Percentiles rank a stretch among this genome's conserved stretches.
These are phyloP conservation scores for Lasiommata megera DNA, from an alignment of 2,888 invertebrate species.

Conservation along the genomic window DNA sequence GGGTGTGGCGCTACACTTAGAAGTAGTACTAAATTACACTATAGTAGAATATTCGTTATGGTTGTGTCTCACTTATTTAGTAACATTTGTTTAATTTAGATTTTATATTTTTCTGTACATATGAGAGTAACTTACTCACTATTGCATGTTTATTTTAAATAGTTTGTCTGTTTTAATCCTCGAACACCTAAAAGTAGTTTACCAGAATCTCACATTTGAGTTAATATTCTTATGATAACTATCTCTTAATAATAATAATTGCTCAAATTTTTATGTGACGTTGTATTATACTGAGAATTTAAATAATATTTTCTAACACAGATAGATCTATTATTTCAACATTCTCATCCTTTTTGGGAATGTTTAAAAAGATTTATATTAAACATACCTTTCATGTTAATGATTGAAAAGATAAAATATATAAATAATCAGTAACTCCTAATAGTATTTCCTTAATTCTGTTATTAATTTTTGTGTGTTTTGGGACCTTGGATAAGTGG, in stretches of 20 bases:
- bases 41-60: constrained; percentile 8
- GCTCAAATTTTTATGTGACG: constrained; percentile 5
- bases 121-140: background rate
- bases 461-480: constrained; percentile 1
- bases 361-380: background rate
- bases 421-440: constrained; percentile 1
- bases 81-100: background rate
- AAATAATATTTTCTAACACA: constrained; percentile 4
- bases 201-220: background rate
- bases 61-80: constrained; percentile 6
- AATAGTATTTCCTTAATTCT: background rate
- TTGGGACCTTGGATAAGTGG: constrained; percentile 16
- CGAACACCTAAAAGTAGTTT: background rate
- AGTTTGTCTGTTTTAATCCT: background rate
- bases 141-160: background rate
- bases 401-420: background rate
- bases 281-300: background rate
- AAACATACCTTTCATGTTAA: background rate
- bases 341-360: background rate
- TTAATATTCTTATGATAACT: background rate
- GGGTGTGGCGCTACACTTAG: constrained; percentile 2
- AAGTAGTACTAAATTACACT: background rate
- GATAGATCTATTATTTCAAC: background rate
- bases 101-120: background rate
- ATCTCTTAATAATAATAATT: constrained; percentile 7